Conservation (phyloP, 2,113 vertebrate genomes). For the Grammomys dolichurus region DNA sequence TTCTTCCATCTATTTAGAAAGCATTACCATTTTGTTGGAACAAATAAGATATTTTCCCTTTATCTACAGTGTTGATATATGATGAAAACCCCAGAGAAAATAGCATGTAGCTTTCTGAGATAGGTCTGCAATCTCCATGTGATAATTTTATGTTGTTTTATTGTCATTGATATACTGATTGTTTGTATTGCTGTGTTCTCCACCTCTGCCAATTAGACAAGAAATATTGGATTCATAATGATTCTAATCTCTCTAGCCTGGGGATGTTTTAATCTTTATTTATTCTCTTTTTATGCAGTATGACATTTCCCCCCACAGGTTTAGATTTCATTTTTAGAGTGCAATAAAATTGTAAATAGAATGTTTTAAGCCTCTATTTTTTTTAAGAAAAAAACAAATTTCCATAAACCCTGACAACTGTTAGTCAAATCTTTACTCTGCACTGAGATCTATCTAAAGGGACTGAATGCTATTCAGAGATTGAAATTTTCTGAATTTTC, state of each 20-base stretch:
- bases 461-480: not conserved
- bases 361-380: not conserved
- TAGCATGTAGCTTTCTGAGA: not conserved
- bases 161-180: slow-evolving; percentile 13
- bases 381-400: not conserved
- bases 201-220: not conserved
- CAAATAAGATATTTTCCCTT: not conserved
- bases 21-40: not conserved
- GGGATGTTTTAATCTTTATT: slow-evolving; percentile 19
- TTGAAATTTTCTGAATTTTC: not conserved
- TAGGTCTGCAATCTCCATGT: not conserved
- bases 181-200: not conserved
- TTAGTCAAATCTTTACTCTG: not conserved
- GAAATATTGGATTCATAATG: slow-evolving; percentile 16
- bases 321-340: not conserved
- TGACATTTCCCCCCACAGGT: not conserved
- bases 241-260: slow-evolving; percentile 8
- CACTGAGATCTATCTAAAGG: not conserved
- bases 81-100: slow-evolving; percentile 5
- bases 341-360: slow-evolving; percentile 26
- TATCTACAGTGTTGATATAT: not conserved
- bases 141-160: not conserved
- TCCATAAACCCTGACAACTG: not conserved
- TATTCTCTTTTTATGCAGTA: not conserved
- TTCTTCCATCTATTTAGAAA: not conserved